These are phyloP conservation scores for Channallabes apus DNA, from an alignment of 2,797 vertebrate species.

Conservation along the genomic window DNA sequence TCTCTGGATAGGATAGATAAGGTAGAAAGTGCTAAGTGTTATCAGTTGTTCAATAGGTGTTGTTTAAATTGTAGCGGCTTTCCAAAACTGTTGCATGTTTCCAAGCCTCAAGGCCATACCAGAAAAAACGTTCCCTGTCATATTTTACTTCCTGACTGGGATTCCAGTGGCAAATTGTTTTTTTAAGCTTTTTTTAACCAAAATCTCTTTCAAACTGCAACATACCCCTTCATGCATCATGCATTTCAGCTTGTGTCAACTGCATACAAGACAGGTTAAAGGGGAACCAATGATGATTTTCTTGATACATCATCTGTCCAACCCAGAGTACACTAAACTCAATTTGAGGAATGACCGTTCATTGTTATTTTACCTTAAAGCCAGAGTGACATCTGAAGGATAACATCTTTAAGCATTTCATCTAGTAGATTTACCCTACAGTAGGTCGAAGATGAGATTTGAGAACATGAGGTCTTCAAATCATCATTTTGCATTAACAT, in stretches of 20 bases:
- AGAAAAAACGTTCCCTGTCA: neutral
- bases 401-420: neutral
- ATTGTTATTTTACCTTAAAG: neutral
- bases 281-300: conserved; percentile 26
- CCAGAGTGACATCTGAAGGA: neutral
- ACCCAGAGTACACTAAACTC: neutral
- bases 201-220: neutral
- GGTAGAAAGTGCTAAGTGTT: conserved; percentile 1
- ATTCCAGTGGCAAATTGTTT: neutral
- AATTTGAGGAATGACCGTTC: neutral
- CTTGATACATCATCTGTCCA: conserved; percentile 1
- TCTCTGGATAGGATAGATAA: conserved; percentile 25
- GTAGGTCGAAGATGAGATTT: neutral
- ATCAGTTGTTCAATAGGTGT: conserved; percentile 14
- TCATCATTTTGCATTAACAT: conserved; percentile 7
- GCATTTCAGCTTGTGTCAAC: neutral
- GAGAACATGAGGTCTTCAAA: neutral
- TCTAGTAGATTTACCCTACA: neutral
- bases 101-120: conserved; percentile 1
- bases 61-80: neutral
- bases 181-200: neutral
- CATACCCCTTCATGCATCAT: conserved; percentile 29
- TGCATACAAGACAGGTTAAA: neutral
- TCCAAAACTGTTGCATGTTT: neutral
- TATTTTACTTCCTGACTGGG: conserved; percentile 4